phyloP scores from a whole-genome alignment of 2,888 invertebrate species.

The Proisotoma minuta region DNA sequence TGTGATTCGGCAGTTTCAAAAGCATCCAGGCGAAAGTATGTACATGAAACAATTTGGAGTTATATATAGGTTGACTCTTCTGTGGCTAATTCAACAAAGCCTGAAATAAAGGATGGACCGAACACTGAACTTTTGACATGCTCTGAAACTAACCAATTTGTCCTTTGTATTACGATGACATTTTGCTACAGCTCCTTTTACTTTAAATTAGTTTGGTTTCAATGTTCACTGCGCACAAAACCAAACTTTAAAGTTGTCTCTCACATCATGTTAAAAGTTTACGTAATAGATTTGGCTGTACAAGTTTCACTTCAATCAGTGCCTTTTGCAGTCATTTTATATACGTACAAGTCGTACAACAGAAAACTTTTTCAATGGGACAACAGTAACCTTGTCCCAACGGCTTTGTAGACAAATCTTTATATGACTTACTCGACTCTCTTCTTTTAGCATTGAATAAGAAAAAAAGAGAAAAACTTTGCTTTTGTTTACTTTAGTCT shows the following conservation, averaged over 20 bases:
- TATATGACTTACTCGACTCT: too few species aligned
- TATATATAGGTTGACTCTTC: not conserved
- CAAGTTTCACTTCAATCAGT: not conserved
- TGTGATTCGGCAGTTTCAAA: too few species aligned
- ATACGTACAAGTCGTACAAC: too few species aligned
- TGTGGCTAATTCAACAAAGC: not conserved
- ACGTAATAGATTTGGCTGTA: slow-evolving; percentile 3
- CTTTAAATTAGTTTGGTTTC: slow-evolving; percentile 6
- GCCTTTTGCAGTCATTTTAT: too few species aligned
- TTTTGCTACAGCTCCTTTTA: too few species aligned
- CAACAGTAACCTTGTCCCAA: too few species aligned
- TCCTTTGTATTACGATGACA: not conserved
- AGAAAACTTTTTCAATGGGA: too few species aligned
- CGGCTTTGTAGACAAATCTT: too few species aligned
- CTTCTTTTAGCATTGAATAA: not conserved
- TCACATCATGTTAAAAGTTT: slow-evolving; percentile 11
- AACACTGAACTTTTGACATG: not conserved
- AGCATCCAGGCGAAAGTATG: too few species aligned
- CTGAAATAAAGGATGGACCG: not conserved
- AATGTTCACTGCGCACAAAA: not conserved
- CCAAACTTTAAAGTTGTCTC: not conserved
- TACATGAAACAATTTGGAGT: not conserved
- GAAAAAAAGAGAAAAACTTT: not conserved
- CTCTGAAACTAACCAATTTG: not conserved
- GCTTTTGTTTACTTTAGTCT: not conserved